A percentile compares a stretch with the other conserved stretches of the same genome.
Conservation (phyloP, 2,797 vertebrate species). For the Epinephelus awoara region DNA sequence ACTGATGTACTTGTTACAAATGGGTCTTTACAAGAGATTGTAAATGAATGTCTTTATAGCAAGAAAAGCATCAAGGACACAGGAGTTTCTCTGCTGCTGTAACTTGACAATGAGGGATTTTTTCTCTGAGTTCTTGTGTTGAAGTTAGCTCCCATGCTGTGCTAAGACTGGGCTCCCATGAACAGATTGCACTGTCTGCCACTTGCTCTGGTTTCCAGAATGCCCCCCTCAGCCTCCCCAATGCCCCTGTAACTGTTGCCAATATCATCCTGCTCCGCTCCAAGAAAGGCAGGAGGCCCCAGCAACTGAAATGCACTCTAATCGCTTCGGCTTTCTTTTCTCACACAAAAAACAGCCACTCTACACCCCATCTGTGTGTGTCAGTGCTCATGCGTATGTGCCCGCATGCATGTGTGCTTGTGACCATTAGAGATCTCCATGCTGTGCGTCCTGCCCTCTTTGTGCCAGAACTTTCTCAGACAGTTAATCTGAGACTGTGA, state of each 20-base stretch:
- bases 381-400: slow-evolving; percentile 31
- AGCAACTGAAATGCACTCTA: slow-evolving; percentile 79
- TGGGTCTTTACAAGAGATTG: neutral
- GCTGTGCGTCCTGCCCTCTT: slow-evolving; percentile 44
- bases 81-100: slow-evolving; percentile 39
- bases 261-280: slow-evolving; percentile 68
- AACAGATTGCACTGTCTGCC: slow-evolving; percentile 87
- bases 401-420: slow-evolving; percentile 27
- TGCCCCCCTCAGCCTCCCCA: slow-evolving; percentile 52
- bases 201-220: slow-evolving; percentile 78
- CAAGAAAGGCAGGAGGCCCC: slow-evolving; percentile 79
- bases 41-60: neutral
- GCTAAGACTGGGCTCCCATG: slow-evolving; percentile 75
- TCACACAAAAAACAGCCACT: slow-evolving; percentile 73
- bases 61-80: slow-evolving; percentile 23
- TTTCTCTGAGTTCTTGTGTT: slow-evolving; percentile 64
- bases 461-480: slow-evolving; percentile 61
- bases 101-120: slow-evolving; percentile 48
- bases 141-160: slow-evolving; percentile 73
- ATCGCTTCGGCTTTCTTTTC: slow-evolving; percentile 78
- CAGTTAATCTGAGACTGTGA: slow-evolving; percentile 67
- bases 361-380: slow-evolving; percentile 74
- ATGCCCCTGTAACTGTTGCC: slow-evolving; percentile 77
- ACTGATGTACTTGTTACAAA: slow-evolving; percentile 2
- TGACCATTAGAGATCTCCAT: slow-evolving; percentile 52